A percentile compares a stretch with the other conserved stretches of the same genome.
Evolutionary conservation across 1,140 invertebrate species (phyloP).

Genomic region (Pseudomyrmex sp.): DNA sequence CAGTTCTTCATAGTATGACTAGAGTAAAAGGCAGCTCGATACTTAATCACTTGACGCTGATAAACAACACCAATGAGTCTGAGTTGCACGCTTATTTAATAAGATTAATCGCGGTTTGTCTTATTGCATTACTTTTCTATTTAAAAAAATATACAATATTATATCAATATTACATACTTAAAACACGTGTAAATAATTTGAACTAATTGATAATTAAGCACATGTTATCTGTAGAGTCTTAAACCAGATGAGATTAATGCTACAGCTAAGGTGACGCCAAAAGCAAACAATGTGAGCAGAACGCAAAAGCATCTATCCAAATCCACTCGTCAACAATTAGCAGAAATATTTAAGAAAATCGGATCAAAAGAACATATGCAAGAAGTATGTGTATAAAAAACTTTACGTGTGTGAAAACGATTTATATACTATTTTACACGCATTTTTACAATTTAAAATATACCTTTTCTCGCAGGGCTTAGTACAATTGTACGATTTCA

Average conservation of each 20-base stretch:
- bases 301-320: slow-evolving; percentile 88
- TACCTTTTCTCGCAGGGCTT: slow-evolving; percentile 87
- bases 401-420: neutral
- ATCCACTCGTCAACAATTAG: slow-evolving; percentile 92
- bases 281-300: slow-evolving; percentile 79
- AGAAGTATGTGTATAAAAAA: slow-evolving; percentile 85
- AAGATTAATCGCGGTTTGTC: slow-evolving; percentile 89
- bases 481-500: slow-evolving; percentile 94
- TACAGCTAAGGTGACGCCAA: slow-evolving; percentile 81
- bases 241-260: slow-evolving; percentile 85
- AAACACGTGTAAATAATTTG: neutral
- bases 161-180: neutral
- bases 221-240: slow-evolving; percentile 78
- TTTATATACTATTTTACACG: slow-evolving; percentile 27
- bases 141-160: slow-evolving; percentile 14
- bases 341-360: slow-evolving; percentile 96
- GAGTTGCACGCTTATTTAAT: slow-evolving; percentile 93
- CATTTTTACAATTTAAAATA: neutral
- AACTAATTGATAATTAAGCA: too few species aligned
- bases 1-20: slow-evolving; percentile 94
- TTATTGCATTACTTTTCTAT: slow-evolving; percentile 18
- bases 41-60: slow-evolving; percentile 91
- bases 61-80: slow-evolving; percentile 92
- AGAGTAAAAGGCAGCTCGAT: slow-evolving; percentile 92
- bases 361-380: slow-evolving; percentile 95